phyloP scores from a whole-genome alignment of 1,140 invertebrate species.

The Zaprionus africanus region DNA sequence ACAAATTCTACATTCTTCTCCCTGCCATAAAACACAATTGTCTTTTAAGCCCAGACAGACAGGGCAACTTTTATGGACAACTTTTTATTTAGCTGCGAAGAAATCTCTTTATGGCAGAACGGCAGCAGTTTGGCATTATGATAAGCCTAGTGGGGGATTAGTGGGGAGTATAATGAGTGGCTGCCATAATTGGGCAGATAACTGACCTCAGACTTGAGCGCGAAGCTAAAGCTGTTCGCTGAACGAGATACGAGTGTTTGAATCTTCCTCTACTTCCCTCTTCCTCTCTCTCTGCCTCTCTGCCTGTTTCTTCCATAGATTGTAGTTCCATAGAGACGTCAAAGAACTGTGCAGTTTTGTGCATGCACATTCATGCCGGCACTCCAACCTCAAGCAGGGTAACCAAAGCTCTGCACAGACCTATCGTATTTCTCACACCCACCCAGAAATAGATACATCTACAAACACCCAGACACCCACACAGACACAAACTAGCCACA shows the following conservation, averaged over 20 bases:
- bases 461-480: conserved; percentile 30
- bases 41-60: neutral
- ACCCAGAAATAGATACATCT: conserved; percentile 18
- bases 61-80: neutral
- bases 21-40: neutral
- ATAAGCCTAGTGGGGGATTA: neutral
- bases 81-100: neutral
- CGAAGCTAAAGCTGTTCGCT: too few relatives aligned
- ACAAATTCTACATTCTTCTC: neutral
- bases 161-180: too few relatives aligned
- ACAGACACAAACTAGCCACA: conserved; percentile 18
- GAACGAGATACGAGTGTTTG: too few relatives aligned
- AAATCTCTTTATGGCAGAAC: conserved; percentile 6
- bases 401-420: conserved; percentile 38
- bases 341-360: neutral
- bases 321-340: neutral
- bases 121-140: conserved; percentile 9
- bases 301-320: neutral
- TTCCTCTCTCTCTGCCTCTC: neutral
- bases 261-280: too few relatives aligned
- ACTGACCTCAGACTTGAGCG: conserved; percentile 1
- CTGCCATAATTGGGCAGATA: neutral
- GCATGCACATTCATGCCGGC: neutral
- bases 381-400: conserved; percentile 11
- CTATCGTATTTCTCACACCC: conserved; percentile 79